These are phyloP conservation scores for Calycopis cecrops DNA, from an alignment of 1,140 invertebrate species.

Conservation along the genomic window DNA sequence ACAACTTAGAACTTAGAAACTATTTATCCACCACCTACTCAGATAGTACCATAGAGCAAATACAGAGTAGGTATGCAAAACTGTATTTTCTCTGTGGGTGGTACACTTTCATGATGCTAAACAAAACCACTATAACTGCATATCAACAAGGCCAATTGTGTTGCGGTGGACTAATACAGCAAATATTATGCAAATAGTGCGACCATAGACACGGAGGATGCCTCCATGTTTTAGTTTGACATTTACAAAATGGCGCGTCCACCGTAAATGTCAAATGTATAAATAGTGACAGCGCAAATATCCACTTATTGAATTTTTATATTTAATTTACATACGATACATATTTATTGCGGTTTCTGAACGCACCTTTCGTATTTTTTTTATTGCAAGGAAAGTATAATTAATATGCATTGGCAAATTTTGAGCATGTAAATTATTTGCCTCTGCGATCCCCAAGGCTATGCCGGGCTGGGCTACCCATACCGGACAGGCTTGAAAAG, in stretches of 20 bases:
- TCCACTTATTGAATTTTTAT: background rate
- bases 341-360: background rate
- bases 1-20: no score
- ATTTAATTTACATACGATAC: conserved; percentile 3
- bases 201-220: conserved; percentile 1
- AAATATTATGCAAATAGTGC: conserved; percentile 26
- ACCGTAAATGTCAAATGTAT: conserved; percentile 6
- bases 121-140: no score
- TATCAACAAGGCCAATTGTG: no score
- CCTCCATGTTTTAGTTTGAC: conserved; percentile 6
- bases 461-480: no score
- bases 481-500: no score
- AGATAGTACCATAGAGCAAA: no score
- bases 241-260: conserved; percentile 5
- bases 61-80: no score
- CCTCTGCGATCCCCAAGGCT: no score
- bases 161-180: background rate
- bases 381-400: conserved; percentile 4
- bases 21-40: no score
- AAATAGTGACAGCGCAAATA: background rate
- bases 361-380: conserved; percentile 7
- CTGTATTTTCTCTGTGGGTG: no score
- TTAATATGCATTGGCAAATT: background rate
- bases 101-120: no score
- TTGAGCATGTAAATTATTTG: no score